Percentiles rank a stretch among this genome's conserved stretches.
These are phyloP conservation scores for Macaria liturata DNA, from an alignment of 2,888 invertebrate species.

Conservation along the genomic window DNA sequence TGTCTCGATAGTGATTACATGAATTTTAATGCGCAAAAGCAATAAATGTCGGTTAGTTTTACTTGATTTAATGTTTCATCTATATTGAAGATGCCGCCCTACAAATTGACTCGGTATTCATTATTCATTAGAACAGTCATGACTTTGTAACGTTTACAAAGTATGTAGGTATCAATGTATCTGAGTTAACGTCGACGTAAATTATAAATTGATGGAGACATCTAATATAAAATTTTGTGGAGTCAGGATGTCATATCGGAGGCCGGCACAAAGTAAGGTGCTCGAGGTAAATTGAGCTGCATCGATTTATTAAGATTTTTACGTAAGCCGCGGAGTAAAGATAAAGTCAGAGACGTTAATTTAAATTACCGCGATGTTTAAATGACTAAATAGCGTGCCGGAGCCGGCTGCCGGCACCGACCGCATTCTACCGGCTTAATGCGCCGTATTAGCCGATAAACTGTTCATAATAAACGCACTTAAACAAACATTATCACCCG, in stretches of 20 bases:
- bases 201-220: constrained; percentile 47
- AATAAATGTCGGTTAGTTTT: constrained; percentile 64
- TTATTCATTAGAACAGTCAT: constrained; percentile 48
- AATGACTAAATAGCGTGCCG: constrained; percentile 68
- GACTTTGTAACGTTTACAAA: constrained; percentile 44
- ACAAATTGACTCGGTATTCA: constrained; percentile 58
- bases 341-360: constrained; percentile 49
- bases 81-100: constrained; percentile 58
- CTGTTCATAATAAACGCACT: constrained; percentile 61
- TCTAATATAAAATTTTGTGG: constrained; percentile 33
- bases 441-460: constrained; percentile 60
- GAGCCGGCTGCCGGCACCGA: constrained; percentile 41
- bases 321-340: constrained; percentile 26
- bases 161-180: constrained; percentile 53
- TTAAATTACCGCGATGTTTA: constrained; percentile 52
- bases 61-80: constrained; percentile 59
- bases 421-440: constrained; percentile 59
- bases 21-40: constrained; percentile 73
- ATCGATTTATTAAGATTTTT: constrained; percentile 22
- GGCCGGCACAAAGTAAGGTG: constrained; percentile 14
- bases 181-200: constrained; percentile 49
- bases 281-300: constrained; percentile 1
- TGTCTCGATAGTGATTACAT: constrained; percentile 64
- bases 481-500: constrained; percentile 57
- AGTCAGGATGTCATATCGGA: constrained; percentile 26